A percentile compares a stretch with the other conserved stretches of the same genome.
phyloP scores from a whole-genome alignment of 2,888 invertebrate genomes.

The Lissonota sp. region DNA sequence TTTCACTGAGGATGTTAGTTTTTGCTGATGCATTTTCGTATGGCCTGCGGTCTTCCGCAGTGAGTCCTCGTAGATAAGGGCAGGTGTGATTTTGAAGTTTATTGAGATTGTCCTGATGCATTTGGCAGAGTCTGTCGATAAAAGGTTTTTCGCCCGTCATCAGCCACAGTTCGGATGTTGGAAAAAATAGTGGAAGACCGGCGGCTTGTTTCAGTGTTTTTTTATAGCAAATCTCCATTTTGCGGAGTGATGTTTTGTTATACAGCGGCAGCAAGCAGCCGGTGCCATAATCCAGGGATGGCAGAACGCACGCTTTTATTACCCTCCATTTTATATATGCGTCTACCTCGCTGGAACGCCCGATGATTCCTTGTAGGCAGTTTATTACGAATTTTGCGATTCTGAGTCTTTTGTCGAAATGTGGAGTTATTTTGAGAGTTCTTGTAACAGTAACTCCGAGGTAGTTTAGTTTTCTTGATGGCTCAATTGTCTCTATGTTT shows the following conservation, averaged over 20 bases:
- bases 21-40: constrained; percentile 35
- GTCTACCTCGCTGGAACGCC: not conserved
- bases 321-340: constrained; percentile 15
- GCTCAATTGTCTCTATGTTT: constrained; percentile 13
- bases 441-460: constrained; percentile 10
- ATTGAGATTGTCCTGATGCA: constrained; percentile 11
- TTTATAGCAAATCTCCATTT: constrained; percentile 13
- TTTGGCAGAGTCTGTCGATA: constrained; percentile 23
- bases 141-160: constrained; percentile 28
- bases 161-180: constrained; percentile 19
- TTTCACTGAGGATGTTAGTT: constrained; percentile 30
- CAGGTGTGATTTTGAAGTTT: constrained; percentile 24
- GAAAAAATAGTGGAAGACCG: not conserved
- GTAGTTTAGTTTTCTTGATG: constrained; percentile 25
- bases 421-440: constrained; percentile 32
- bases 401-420: constrained; percentile 33
- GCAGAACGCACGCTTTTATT: not conserved
- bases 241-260: constrained; percentile 1
- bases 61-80: constrained; percentile 12
- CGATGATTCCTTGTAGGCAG: constrained; percentile 30
- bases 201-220: constrained; percentile 9
- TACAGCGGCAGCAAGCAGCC: constrained; percentile 12
- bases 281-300: constrained; percentile 14
- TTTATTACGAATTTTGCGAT: constrained; percentile 29
- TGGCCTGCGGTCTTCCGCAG: constrained; percentile 1